Conservation (phyloP, 2,113 vertebrate genomes). For the Mesocricetus auratus region DNA sequence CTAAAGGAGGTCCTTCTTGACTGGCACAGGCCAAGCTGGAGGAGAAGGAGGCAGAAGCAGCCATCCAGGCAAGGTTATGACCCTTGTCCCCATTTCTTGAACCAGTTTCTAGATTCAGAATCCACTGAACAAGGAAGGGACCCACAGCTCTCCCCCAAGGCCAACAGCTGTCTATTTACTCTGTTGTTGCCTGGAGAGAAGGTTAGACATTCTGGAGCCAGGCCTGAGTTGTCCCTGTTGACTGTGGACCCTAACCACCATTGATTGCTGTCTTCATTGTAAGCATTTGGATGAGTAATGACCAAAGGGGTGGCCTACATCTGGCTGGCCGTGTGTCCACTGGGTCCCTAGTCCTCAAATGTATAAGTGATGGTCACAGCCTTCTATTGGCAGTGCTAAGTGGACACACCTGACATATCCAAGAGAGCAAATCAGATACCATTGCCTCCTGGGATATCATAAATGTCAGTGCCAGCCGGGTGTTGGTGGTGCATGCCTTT, state of each 20-base stretch:
- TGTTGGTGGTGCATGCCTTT: no score
- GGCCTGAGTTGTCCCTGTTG: accelerated
- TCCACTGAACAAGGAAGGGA: accelerated
- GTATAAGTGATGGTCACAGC: neutral
- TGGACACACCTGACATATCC: neutral
- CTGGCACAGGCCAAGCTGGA: accelerated
- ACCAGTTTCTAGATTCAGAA: neutral
- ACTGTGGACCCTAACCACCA: neutral
- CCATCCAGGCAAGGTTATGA: accelerated
- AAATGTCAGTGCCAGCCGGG: accelerated
- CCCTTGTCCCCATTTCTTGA: accelerated
- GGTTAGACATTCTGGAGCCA: neutral
- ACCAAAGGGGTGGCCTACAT: no score
- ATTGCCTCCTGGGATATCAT: neutral
- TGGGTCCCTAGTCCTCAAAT: neutral
- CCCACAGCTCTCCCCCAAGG: neutral
- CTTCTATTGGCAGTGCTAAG: neutral
- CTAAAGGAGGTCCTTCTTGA: neutral
- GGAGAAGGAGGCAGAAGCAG: no score
- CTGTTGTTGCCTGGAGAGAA: neutral
- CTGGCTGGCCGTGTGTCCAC: neutral
- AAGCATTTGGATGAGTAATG: accelerated
- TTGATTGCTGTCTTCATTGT: accelerated
- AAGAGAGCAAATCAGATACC: neutral
- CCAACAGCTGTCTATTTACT: accelerated